Base-by-base conservation (phyloP, 2,113 vertebrate genomes). In the Eonycteris spelaea region DNA sequence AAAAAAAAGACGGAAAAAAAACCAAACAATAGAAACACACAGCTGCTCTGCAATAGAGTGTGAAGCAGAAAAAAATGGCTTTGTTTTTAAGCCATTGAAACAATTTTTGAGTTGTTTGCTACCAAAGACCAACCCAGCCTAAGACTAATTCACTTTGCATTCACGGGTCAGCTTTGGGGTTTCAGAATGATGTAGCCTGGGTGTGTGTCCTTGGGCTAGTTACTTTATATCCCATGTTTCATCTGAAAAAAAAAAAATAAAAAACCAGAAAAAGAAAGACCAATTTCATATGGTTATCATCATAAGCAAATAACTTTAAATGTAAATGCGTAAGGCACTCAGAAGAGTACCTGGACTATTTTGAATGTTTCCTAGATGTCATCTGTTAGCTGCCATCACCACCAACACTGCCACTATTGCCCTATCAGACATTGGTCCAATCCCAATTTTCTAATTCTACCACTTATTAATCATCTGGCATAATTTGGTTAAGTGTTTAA, bases 151-250 rank as follows among this genome's bases (percentile, higher is more conserved):
- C 16, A 7, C 13, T 57, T 90, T 48, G 18, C 35, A 10, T 91
- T 86, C 1, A 0, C 30, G 80, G 6, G 13, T 79, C 55, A 80
- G 6, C 2, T 10, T 13, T 24, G 9, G 3, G 30, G 9, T 30
- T 43, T 53, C 18, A 13, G 9, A n/a, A 24, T 14, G 22, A 5
- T 65, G 10, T 6, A 63, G 45, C 33, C 19, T 65, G 45, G 2
- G 10, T 65, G 7, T 45, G 6, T 57, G 11, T 38, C 15, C 18
- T 53, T 45, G 57, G 5, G 30, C 16, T 65, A 65, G 3, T 53
- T 73, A 24, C 45, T 65, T 73, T 43, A 73, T 9, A 86, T 45
- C 8, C 0, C 12, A 1, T 45, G 10, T 26, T 18, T 65, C 13
- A 24, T 55, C 6, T 40, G 13, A 61, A 80, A 75, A 59, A 61